Evolutionary conservation across 2,888 invertebrate genomes (phyloP).

Genomic region (Hypolimnas misippus): DNA sequence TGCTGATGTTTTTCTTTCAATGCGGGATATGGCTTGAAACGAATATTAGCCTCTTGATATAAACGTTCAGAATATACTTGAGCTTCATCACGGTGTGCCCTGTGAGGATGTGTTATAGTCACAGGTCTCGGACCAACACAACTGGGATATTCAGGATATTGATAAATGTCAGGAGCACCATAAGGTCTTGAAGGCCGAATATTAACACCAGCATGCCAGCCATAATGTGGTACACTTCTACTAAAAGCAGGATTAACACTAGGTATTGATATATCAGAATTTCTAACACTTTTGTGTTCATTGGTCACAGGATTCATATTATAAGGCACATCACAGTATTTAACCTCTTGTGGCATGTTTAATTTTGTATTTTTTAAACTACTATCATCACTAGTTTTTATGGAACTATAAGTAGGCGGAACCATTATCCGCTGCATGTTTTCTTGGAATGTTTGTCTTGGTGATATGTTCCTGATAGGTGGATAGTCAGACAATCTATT

Average conservation of each 20-base stretch:
- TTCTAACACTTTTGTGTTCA: conserved; percentile 71
- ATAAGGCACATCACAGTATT: conserved; percentile 82
- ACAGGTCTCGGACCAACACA: conserved; percentile 66
- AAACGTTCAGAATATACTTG: conserved; percentile 67
- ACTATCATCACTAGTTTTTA: conserved; percentile 65
- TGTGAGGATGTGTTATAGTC: conserved; percentile 60
- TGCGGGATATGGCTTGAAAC: conserved; percentile 74
- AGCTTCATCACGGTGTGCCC: conserved; percentile 63
- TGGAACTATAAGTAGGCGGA: conserved; percentile 67
- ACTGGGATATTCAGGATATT: conserved; percentile 69
- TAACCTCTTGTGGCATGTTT: conserved; percentile 64
- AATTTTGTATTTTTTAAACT: conserved; percentile 65
- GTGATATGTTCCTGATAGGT: conserved; percentile 78
- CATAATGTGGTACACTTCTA: conserved; percentile 60
- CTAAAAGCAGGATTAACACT: conserved; percentile 59
- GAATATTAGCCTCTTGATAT: conserved; percentile 67
- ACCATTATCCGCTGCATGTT: conserved; percentile 80
- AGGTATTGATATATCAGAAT: conserved; percentile 64
- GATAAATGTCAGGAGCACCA: conserved; percentile 68
- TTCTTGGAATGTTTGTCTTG: conserved; percentile 82
- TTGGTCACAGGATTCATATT: conserved; percentile 63
- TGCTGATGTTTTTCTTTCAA: conserved; percentile 72
- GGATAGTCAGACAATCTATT: conserved; percentile 65
- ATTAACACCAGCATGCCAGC: conserved; percentile 62
- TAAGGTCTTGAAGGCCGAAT: conserved; percentile 61